Base-by-base conservation (phyloP, 2,888 invertebrate species). In the Dione juno region DNA sequence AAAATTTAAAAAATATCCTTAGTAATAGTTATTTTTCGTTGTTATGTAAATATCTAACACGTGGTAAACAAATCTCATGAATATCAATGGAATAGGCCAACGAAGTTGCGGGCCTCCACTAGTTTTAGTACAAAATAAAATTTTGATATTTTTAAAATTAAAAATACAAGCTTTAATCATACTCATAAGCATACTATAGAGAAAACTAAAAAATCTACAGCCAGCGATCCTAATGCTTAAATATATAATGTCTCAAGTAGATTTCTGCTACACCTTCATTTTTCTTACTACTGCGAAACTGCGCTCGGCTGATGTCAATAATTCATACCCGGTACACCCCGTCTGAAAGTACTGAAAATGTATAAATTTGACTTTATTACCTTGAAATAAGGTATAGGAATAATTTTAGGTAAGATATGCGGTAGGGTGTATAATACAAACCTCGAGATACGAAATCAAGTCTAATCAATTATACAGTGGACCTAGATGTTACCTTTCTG, bases 391-490 rank as follows among this genome's bases (percentile, higher is more conserved):
- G 52, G 43, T 35, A 16, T 37, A 53, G 14, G 43, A 37, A 41
- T n/a, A 28, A 43, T 59, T 21, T 19, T 28, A 13, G 9, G 16
- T 40, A 28, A 14, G 52, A 16, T 28, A 16, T 5, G 28, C 9
- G 50, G 14, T n/a, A 16, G 7, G 40, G 7, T 61, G 59, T 61
- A 53, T 50, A 59, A 53, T 64, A 16, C 54, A 69, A 45, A 64
- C 63, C 54, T 57, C 63, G 63, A 69, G 63, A 43, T 59, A 66
- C 59, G 59, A 43, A 66, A 66, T 70, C 41, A 59, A 59, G 66
- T 37, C 59, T 66, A 53, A 66, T 70, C 66, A 74, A 74, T 73
- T 70, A 73, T 72, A 53, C 68, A 69, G 53, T 63, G 37, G 54
- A 54, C 37, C 41, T 61, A 54, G 68, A 64, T 35, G 35, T 40